phyloP scores from a whole-genome alignment of 2,113 vertebrate species.

The Catharus fuscescens region DNA sequence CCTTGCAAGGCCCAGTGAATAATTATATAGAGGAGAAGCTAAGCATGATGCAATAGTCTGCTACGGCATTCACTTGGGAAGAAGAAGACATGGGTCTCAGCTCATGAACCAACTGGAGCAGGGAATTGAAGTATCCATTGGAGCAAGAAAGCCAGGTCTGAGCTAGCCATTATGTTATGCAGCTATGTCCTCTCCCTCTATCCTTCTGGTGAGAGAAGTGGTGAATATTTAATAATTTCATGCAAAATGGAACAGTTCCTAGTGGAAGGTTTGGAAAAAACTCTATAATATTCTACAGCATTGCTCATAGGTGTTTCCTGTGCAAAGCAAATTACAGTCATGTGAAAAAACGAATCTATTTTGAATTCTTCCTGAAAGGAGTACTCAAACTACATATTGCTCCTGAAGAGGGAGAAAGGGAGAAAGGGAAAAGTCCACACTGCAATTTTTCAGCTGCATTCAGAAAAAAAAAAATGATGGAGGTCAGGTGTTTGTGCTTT shows the following conservation, averaged over 20 bases:
- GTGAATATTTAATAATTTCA: constrained; percentile 54
- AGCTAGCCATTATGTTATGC: neutral
- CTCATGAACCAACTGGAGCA: constrained; percentile 42
- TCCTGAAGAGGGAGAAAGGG: neutral
- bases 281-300: accelerated
- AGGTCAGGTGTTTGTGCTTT: neutral
- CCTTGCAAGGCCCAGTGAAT: neutral
- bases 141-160: constrained; percentile 30
- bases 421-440: neutral
- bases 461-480: neutral
- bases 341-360: neutral
- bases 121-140: constrained; percentile 37
- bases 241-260: constrained; percentile 27
- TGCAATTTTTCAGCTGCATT: neutral
- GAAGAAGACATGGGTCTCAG: neutral
- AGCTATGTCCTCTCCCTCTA: neutral
- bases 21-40: neutral
- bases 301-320: neutral
- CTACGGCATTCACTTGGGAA: neutral
- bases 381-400: neutral
- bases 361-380: neutral
- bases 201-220: neutral
- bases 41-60: neutral
- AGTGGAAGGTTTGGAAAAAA: neutral
- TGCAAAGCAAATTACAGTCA: neutral